These are phyloP conservation scores for Odontophorus gujanensis DNA, from an alignment of 2,113 vertebrate genomes.

Conservation along the genomic window DNA sequence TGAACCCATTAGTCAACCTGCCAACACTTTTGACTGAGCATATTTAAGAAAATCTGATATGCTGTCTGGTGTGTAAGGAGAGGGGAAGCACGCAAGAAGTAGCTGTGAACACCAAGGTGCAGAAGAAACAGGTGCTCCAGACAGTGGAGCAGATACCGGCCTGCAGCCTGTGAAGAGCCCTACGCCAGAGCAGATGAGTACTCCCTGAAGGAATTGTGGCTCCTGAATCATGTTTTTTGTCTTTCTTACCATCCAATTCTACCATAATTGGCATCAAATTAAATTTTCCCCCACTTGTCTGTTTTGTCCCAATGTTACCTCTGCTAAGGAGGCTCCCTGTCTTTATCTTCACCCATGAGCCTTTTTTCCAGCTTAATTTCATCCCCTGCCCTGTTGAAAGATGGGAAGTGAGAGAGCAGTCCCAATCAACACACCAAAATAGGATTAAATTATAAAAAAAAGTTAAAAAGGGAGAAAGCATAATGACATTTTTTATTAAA, in stretches of 20 bases:
- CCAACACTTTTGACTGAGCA: not conserved
- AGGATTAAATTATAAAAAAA: not conserved
- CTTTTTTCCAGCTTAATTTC: not conserved
- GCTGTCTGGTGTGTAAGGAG: not conserved
- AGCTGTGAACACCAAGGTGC: not conserved
- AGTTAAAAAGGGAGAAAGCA: not conserved
- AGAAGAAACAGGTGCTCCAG: not conserved
- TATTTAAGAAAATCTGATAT: not conserved
- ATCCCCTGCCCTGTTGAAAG: not conserved
- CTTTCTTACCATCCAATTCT: not conserved
- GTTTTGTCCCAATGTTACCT: not conserved
- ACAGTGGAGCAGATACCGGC: accelerated
- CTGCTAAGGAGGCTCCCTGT: not conserved
- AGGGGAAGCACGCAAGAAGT: not conserved
- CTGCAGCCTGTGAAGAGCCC: not conserved
- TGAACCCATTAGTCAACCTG: not conserved
- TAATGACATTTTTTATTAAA: not conserved
- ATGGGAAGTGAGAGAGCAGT: not conserved
- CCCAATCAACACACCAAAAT: not conserved
- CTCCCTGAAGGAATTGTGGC: not conserved
- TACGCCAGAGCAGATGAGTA: accelerated
- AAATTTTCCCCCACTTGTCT: not conserved
- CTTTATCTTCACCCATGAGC: not conserved
- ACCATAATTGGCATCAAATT: not conserved
- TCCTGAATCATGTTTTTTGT: not conserved